Percentiles rank a stretch among this genome's conserved stretches.
Conservation (phyloP, 1,140 invertebrate genomes). For the Drosophila ohnishii region DNA sequence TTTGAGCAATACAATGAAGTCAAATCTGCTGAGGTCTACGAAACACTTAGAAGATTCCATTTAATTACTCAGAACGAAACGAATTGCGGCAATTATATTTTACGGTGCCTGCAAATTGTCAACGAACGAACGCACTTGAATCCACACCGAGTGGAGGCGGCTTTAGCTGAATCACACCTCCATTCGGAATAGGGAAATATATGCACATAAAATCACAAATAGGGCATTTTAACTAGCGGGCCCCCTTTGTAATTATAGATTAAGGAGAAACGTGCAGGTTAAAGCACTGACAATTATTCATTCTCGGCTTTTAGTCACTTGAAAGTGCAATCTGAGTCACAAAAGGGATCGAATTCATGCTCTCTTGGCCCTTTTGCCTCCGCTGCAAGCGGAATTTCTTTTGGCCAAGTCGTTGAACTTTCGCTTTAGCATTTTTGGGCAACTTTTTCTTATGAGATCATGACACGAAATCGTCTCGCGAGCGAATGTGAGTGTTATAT, state of each 20-base stretch:
- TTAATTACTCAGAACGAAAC: slow-evolving; percentile 37
- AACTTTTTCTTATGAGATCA: slow-evolving; percentile 79
- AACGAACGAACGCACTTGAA: slow-evolving; percentile 28
- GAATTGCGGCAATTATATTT: slow-evolving; percentile 41
- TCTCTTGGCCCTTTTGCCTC: slow-evolving; percentile 38
- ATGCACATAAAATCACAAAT: slow-evolving; percentile 7
- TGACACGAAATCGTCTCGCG: slow-evolving; percentile 53
- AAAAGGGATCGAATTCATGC: slow-evolving; percentile 41
- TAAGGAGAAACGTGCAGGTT: not conserved
- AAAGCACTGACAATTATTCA: slow-evolving; percentile 11
- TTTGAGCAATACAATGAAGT: slow-evolving; percentile 9
- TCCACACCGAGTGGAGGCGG: not conserved
- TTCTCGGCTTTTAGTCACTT: slow-evolving; percentile 3
- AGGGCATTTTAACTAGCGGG: slow-evolving; percentile 25
- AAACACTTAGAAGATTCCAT: slow-evolving; percentile 30
- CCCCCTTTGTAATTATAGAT: slow-evolving; percentile 9
- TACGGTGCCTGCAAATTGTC: slow-evolving; percentile 4
- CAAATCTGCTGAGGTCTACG: slow-evolving; percentile 32
- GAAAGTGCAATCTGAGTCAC: slow-evolving; percentile 34
- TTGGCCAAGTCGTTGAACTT: slow-evolving; percentile 66
- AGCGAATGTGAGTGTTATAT: slow-evolving; percentile 48
- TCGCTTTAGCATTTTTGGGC: slow-evolving; percentile 39
- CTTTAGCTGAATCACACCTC: slow-evolving; percentile 19
- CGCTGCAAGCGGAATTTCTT: slow-evolving; percentile 28
- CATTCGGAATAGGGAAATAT: not conserved